Conservation (phyloP, 2,888 invertebrate species). For the Gari tellinella region DNA sequence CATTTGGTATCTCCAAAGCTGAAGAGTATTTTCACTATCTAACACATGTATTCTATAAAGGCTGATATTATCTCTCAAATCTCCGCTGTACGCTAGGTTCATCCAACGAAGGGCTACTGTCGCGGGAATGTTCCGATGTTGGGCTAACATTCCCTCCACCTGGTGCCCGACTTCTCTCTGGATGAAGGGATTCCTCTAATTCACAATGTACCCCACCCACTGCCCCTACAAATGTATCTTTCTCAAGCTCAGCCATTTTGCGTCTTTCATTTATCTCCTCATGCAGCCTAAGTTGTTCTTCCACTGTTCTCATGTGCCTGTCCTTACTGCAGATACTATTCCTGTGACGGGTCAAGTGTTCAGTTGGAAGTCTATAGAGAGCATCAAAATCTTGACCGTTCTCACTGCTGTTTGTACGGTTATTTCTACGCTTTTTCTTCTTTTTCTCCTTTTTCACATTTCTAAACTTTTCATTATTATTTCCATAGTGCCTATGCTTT, state of each 20-base stretch:
- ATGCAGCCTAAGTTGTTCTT: constrained; percentile 59
- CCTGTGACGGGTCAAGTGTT: constrained; percentile 66
- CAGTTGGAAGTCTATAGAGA: constrained; percentile 76
- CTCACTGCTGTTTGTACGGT: constrained; percentile 55
- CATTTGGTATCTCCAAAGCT: not conserved
- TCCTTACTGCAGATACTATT: constrained; percentile 53
- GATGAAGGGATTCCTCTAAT: constrained; percentile 28
- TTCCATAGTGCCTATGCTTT: constrained; percentile 33
- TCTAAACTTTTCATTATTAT: constrained; percentile 42
- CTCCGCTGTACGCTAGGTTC: constrained; percentile 43
- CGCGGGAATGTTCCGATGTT: constrained; percentile 54
- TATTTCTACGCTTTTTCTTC: constrained; percentile 59
- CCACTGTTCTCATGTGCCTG: constrained; percentile 45
- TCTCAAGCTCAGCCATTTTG: constrained; percentile 63
- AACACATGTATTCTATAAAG: not conserved
- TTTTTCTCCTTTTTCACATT: constrained; percentile 60
- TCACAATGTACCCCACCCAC: constrained; percentile 59
- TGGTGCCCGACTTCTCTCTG: constrained; percentile 14
- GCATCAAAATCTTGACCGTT: constrained; percentile 72
- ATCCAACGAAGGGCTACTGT: constrained; percentile 63
- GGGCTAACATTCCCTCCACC: constrained; percentile 48
- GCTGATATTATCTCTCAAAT: constrained; percentile 48
- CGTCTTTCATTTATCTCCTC: constrained; percentile 65
- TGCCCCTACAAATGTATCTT: constrained; percentile 63
- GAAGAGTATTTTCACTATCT: not conserved